phyloP scores from a whole-genome alignment of 2,888 invertebrate species.

The Mimumesa dahlbomi region DNA sequence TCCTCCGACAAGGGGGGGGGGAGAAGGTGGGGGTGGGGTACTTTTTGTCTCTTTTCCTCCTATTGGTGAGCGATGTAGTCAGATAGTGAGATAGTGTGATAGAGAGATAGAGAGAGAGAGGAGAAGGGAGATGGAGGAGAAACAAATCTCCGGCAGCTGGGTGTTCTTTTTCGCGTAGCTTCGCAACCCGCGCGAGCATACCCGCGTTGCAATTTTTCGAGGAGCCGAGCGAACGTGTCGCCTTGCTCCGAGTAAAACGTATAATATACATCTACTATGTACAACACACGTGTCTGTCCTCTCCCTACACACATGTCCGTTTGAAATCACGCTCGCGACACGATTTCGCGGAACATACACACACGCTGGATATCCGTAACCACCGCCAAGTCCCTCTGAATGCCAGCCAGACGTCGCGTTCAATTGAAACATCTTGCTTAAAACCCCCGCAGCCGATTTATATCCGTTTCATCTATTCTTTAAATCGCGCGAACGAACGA shows the following conservation, averaged over 20 bases:
- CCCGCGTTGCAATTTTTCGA: conserved; percentile 33
- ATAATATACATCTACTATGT: conserved; percentile 50
- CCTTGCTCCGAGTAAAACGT: conserved; percentile 12
- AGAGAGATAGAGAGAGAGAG: no score
- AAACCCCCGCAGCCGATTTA: background rate
- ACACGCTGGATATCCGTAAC: background rate
- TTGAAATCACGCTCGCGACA: conserved; percentile 36
- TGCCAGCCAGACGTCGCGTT: background rate
- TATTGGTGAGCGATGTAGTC: no score
- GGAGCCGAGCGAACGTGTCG: conserved; percentile 22
- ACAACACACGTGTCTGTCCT: conserved; percentile 42
- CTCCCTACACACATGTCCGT: conserved; percentile 10
- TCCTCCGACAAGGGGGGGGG: conserved; percentile 14
- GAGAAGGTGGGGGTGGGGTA: no score
- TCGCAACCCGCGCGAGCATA: conserved; percentile 12
- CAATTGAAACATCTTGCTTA: background rate
- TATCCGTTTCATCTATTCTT: background rate
- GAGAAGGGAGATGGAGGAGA: no score
- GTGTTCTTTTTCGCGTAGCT: no score
- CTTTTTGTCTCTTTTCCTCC: conserved; percentile 6
- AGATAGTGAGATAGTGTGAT: no score
- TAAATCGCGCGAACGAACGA: background rate
- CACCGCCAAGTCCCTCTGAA: background rate
- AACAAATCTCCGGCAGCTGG: no score
- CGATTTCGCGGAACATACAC: conserved; percentile 29